A percentile compares a stretch with the other conserved stretches of the same genome.
Conservation (phyloP, 2,113 vertebrate genomes). For the Zosterops lateralis region DNA sequence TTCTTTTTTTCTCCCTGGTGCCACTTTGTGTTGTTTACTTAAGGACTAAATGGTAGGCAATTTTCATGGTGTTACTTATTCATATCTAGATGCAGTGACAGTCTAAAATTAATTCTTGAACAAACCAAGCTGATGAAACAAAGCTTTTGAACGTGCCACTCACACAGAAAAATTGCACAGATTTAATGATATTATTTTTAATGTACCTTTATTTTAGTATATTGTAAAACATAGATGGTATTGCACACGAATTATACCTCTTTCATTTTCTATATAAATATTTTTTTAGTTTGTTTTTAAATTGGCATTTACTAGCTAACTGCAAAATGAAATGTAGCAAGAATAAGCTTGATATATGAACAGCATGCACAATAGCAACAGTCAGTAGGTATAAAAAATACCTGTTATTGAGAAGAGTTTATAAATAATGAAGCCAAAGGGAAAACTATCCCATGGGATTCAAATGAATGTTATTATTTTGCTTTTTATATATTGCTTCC, state of each 20-base stretch:
- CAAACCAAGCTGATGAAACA: background rate
- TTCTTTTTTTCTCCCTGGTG: background rate
- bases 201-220: background rate
- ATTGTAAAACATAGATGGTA: background rate
- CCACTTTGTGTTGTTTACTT: background rate
- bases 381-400: background rate
- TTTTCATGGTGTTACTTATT: background rate
- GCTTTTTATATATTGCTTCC: background rate
- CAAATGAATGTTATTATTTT: background rate
- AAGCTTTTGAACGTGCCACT: background rate
- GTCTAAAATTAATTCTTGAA: background rate
- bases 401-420: background rate
- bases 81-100: background rate
- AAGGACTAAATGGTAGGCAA: background rate
- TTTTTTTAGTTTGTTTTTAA: background rate
- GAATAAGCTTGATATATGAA: background rate
- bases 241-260: background rate
- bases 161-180: background rate
- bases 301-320: background rate
- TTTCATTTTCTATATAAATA: background rate
- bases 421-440: background rate
- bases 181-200: background rate
- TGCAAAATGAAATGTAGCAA: background rate
- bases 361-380: background rate
- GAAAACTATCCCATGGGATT: background rate